Conservation (phyloP, 1,140 invertebrate species). For the Cardiocondyla obscurior region DNA sequence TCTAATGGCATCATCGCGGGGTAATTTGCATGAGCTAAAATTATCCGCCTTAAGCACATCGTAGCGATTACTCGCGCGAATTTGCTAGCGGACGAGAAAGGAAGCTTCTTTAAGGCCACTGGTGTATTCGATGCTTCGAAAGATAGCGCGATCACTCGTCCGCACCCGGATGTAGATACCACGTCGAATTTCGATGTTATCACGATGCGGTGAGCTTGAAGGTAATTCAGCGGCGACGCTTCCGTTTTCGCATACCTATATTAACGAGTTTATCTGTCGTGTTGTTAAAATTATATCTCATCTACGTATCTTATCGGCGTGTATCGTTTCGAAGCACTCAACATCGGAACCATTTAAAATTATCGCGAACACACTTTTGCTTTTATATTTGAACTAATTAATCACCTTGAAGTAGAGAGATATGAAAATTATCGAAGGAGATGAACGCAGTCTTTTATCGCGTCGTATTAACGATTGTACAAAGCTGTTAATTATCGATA, state of each 20-base stretch:
- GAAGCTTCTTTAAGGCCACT: slow-evolving; percentile 22
- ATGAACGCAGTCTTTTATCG: background rate
- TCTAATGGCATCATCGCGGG: background rate
- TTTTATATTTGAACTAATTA: background rate
- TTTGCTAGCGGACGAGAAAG: background rate
- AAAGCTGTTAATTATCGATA: background rate
- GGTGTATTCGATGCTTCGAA: slow-evolving; percentile 26
- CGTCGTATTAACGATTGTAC: background rate
- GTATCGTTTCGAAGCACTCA: background rate
- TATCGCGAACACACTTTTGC: background rate
- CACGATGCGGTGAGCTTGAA: slow-evolving; percentile 33
- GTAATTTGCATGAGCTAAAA: slow-evolving; percentile 30
- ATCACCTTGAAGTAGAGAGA: background rate
- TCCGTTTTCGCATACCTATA: slow-evolving; percentile 3
- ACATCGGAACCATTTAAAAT: background rate
- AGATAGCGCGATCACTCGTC: slow-evolving; percentile 23
- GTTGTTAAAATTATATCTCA: slow-evolving; percentile 23
- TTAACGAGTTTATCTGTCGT: slow-evolving; percentile 33
- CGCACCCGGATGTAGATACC: slow-evolving; percentile 34
- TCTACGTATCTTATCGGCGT: background rate
- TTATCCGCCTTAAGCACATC: slow-evolving; percentile 19
- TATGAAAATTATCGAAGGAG: background rate
- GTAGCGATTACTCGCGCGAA: slow-evolving; percentile 11
- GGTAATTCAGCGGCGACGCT: slow-evolving; percentile 21
- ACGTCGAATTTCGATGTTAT: slow-evolving; percentile 21